Conservation (phyloP, 2,113 vertebrate species). For the Misgurnus anguillicaudatus region DNA sequence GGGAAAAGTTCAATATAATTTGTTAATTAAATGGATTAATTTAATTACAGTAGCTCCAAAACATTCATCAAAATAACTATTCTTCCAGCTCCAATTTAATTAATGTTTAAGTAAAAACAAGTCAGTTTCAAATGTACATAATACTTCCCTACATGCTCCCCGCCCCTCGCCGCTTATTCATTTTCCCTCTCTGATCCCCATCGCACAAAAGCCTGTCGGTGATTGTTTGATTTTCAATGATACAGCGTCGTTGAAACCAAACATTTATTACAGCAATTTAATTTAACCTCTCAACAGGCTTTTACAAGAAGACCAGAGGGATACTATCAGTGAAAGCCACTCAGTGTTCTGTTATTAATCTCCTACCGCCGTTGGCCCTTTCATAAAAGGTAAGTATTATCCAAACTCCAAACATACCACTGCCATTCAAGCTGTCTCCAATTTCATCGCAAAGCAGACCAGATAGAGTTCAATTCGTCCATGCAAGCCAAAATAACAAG, state of each 20-base stretch:
- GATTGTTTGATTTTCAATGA: conserved; percentile 88
- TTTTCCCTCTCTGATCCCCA: conserved; percentile 82
- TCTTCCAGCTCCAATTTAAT: conserved; percentile 75
- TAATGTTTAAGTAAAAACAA: conserved; percentile 79
- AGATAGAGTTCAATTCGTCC: conserved; percentile 86
- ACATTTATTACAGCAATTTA: conserved; percentile 99
- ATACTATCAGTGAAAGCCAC: conserved; percentile 82
- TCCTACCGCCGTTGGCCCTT: conserved; percentile 89
- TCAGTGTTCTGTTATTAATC: conserved; percentile 89
- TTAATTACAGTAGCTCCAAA: conserved; percentile 80
- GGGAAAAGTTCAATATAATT: conserved; percentile 79
- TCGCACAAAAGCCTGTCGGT: conserved; percentile 72
- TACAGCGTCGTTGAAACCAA: conserved; percentile 82
- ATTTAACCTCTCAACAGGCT: conserved; percentile 97
- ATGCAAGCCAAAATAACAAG: conserved; percentile 88
- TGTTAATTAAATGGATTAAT: conserved; percentile 84
- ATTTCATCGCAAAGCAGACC: conserved; percentile 88
- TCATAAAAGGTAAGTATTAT: conserved; percentile 89
- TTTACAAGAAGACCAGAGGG: conserved; percentile 82
- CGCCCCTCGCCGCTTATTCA: background rate
- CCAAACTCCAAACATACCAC: conserved; percentile 94
- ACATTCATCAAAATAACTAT: conserved; percentile 82
- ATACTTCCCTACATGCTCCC: conserved; percentile 60
- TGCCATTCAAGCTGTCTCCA: conserved; percentile 92
- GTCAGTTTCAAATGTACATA: conserved; percentile 76